Evolutionary conservation across 2,113 vertebrate species (phyloP).

Genomic region (Ochotona curzoniae): DNA sequence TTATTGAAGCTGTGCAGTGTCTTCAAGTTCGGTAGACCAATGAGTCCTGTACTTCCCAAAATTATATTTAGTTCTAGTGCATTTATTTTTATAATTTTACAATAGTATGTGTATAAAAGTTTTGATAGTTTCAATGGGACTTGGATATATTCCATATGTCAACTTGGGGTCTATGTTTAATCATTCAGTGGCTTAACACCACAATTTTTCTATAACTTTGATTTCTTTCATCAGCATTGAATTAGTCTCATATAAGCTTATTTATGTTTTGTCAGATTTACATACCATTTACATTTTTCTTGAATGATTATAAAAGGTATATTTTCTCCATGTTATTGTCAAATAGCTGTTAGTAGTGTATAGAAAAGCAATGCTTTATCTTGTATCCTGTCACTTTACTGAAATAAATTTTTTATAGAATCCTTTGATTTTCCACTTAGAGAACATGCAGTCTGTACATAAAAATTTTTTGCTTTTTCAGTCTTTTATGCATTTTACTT

Average conservation of each 20-base stretch:
- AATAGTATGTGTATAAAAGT: neutral
- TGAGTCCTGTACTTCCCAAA: slow-evolving; percentile 6
- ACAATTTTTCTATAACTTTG: neutral
- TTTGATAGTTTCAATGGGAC: slow-evolving; percentile 24
- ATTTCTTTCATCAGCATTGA: slow-evolving; percentile 14
- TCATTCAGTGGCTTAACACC: neutral
- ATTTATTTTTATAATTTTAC: slow-evolving; percentile 2
- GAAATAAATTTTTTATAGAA: neutral
- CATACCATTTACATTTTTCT: neutral
- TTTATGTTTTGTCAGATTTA: neutral
- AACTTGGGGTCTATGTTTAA: neutral
- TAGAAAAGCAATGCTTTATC: neutral
- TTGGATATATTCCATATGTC: neutral
- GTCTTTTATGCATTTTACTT: neutral
- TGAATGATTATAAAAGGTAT: neutral
- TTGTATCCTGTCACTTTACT: neutral
- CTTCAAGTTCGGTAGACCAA: neutral
- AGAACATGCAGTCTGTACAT: neutral
- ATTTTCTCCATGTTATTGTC: slow-evolving; percentile 13
- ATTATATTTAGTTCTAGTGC: slow-evolving; percentile 13
- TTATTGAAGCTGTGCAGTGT: neutral
- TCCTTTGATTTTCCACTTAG: neutral
- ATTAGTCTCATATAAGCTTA: neutral
- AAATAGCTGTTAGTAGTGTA: neutral
- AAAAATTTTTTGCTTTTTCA: neutral